Evolutionary conservation across 2,113 vertebrate genomes (phyloP), one percentile per base, ranked within the genome.

Genomic region (Plestiodon gilberti): DNA sequence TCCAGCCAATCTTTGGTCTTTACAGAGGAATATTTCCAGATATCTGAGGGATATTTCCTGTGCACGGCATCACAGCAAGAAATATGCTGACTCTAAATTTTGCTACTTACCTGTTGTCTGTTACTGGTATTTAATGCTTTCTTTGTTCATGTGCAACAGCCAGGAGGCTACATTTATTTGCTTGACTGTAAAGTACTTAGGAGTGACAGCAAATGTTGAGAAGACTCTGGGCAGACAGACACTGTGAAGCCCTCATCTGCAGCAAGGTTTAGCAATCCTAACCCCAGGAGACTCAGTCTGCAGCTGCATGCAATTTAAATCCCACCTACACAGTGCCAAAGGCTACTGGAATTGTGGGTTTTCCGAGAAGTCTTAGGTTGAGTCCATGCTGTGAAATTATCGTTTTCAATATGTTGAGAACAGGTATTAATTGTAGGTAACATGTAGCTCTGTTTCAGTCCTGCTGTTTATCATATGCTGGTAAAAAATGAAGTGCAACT

Each of bases 291-390:
- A 83, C 35, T 75, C 83, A 55, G 8, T 87, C 65, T 84, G 76
- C 62, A 81, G 83, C 38, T 81, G 5, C 74, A 6, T 87, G 57
- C 52, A 28, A 75, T 94, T 91, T 93, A 91, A 93, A 90, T 93
- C 11, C 33, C 67, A 82, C 81, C 52, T 93, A 3, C 1, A 22
- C 62, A 22, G 74, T 92, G 77, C 82, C 82, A 40, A 43, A 1
- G 48, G 62, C 88, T 89, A 0, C 81, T 88, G 84, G 69, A 92
- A 82, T 81, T 86, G 67, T 8, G 1, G 20, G 2, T 10, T 82
- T 57, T 89, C 85, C n/a, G 59, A 81, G 71, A 82, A 94, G 81
- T 3, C 0, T 0, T 0, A 28, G 28, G 43, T 81, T 69, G 79
- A 82, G 55, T 84, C 20, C 28, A 9, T 80, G 9, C 87, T 86